Evolutionary conservation across 2,113 vertebrate genomes (phyloP), one percentile per base, ranked within the genome.

Genomic region (Lanius ludovicianus): DNA sequence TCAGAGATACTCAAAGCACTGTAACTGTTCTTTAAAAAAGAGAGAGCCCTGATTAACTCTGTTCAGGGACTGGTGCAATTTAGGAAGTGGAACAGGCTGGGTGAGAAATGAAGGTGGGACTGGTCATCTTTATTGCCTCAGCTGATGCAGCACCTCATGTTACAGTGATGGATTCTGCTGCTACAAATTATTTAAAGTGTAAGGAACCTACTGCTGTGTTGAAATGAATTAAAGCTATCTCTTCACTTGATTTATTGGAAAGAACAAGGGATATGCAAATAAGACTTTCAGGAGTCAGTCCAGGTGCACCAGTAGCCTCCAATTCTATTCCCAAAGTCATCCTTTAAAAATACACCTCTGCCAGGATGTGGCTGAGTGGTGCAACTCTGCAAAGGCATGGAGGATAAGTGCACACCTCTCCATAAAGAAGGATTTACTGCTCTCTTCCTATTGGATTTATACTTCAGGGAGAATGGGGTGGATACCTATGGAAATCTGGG

Each of bases 11-110:
- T 53, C 39, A 33, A 30, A 86, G n/a, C 52, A 6, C 31, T 68
- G 28, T 35, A 21, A n/a, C 7, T 57, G 0, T 17, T 30, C 2
- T n/a, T 75, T 15, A 4, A 8, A 15, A 37, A 16, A 60, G 55
- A 56, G 30, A 42, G 60, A n/a, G 6, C 39, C 13, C 3, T 10
- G 7, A 31, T 37, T 17, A 52, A 13, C 37, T 65, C 70, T 25
- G 17, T 41, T n/a, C 25, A 27, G 41, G 53, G 78, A 15, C 33
- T 76, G 15, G 22, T 60, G 46, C 37, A 13, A 25, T 68, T 42
- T 39, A 60, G 44, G 57, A 17, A 83, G 27, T 73, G 46, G 60
- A 62, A 17, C 33, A 33, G 65, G n/a, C 47, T 67, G 46, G 47
- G 21, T 55, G 56, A 67, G 47, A 49, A 88, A 30, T 25, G 20